phyloP scores from a whole-genome alignment of 1,140 invertebrate genomes.

The Cylas formicarius region DNA sequence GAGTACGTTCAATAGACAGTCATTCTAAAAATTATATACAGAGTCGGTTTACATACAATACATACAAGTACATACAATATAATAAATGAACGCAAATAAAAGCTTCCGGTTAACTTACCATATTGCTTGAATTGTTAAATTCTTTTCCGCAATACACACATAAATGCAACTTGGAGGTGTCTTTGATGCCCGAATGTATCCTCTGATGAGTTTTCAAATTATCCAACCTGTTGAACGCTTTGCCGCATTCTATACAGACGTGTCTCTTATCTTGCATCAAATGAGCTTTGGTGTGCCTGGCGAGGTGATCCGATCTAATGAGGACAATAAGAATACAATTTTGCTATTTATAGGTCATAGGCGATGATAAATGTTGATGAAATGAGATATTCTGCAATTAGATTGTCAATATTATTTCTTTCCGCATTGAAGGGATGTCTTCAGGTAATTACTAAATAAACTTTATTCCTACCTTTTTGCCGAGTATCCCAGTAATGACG shows the following conservation, averaged over 20 bases:
- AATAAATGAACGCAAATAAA: not conserved
- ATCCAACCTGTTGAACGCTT: conserved; percentile 42
- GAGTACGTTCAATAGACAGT: too few relatives aligned
- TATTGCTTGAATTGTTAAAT: conserved; percentile 41
- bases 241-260: conserved; percentile 45
- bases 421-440: too few relatives aligned
- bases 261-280: conserved; percentile 40
- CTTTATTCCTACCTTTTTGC: too few relatives aligned
- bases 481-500: too few relatives aligned
- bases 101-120: conserved; percentile 30
- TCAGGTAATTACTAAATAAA: too few relatives aligned
- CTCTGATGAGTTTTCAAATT: conserved; percentile 44
- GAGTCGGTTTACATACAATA: too few relatives aligned
- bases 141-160: conserved; percentile 47
- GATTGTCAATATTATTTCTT: too few relatives aligned
- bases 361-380: too few relatives aligned
- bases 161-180: conserved; percentile 39
- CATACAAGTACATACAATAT: not conserved
- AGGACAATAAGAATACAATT: conserved; percentile 9
- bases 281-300: conserved; percentile 40
- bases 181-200: conserved; percentile 42
- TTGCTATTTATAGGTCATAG: conserved; percentile 1
- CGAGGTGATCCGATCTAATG: conserved; percentile 37
- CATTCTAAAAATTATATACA: too few relatives aligned
- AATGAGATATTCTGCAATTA: too few relatives aligned